A percentile compares a stretch with the other conserved stretches of the same genome.
phyloP scores from a whole-genome alignment of 1,140 invertebrate genomes.

The Cyclina sinensis region DNA sequence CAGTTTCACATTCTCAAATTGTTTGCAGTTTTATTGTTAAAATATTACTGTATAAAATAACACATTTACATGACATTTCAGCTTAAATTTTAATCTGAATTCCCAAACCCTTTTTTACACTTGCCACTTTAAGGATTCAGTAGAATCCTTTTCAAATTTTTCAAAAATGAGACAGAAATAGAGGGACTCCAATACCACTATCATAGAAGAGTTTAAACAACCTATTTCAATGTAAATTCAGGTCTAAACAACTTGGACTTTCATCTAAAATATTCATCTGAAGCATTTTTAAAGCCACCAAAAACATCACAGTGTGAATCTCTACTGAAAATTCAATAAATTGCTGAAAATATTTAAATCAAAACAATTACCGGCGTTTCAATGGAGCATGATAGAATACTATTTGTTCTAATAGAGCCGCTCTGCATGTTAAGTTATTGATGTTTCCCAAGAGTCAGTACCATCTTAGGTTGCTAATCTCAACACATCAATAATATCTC shows the following conservation, averaged over 20 bases:
- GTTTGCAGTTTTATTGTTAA: no score
- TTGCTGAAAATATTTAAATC: conserved; percentile 5
- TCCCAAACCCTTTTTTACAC: no score
- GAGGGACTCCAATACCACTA: no score
- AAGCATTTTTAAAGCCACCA: no score
- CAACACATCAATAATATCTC: conserved; percentile 7
- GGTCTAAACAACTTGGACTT: not conserved
- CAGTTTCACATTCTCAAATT: no score
- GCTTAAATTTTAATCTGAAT: no score
- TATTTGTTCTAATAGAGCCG: not conserved
- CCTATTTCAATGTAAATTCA: not conserved
- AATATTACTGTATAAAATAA: no score
- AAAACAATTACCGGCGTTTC: not conserved
- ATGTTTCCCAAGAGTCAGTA: not conserved
- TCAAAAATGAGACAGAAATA: no score
- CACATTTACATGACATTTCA: no score
- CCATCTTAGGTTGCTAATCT: conserved; percentile 3
- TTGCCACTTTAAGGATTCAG: no score
- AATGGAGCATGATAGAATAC: not conserved
- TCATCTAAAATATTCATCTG: no score
- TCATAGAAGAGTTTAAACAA: not conserved
- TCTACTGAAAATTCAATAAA: not conserved
- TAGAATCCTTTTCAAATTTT: no score
- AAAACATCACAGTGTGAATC: not conserved
- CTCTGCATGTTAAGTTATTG: not conserved